Conservation (phyloP, 2,113 vertebrate species). For the Coryphaenoides rupestris region DNA sequence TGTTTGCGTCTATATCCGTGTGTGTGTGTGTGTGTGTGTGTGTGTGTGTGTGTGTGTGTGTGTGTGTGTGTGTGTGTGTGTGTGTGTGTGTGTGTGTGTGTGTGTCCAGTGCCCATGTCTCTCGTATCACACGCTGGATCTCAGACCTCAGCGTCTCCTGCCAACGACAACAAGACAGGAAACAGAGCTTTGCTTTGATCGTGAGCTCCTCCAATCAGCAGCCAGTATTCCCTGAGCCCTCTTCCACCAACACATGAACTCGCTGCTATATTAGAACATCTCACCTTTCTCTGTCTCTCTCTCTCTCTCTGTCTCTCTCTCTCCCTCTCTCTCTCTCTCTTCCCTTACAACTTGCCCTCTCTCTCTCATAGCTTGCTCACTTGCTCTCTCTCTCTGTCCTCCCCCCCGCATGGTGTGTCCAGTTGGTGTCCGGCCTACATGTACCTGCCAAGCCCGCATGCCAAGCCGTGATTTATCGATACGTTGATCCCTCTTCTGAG, state of each 20-base stretch:
- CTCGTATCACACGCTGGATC: no score
- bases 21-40: constrained; percentile 23
- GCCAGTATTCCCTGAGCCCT: constrained; percentile 26
- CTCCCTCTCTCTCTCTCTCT: no score
- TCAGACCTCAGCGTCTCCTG: no score
- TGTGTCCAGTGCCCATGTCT: no score
- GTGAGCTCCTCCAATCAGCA: constrained; percentile 28
- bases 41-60: constrained; percentile 22
- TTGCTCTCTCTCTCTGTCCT: no score
- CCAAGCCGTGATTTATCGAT: constrained; percentile 27
- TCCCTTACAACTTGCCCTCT: no score
- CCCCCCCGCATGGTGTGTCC: background rate
- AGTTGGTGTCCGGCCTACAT: background rate
- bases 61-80: background rate
- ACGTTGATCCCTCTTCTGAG: constrained; percentile 20
- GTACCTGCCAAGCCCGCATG: constrained; percentile 11
- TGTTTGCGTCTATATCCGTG: constrained; percentile 11
- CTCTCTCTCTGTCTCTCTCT: no score
- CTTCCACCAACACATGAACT: constrained; percentile 7
- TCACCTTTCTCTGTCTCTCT: background rate
- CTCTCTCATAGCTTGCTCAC: no score
- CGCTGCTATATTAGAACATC: constrained; percentile 39
- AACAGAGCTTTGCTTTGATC: constrained; percentile 40
- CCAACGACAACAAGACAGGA: no score
- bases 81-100: no score